Evolutionary conservation across 92 coral and sea anemone genomes (phyloP), one percentile per base, ranked within the genome.

Genomic region (Porites cylindrica): DNA sequence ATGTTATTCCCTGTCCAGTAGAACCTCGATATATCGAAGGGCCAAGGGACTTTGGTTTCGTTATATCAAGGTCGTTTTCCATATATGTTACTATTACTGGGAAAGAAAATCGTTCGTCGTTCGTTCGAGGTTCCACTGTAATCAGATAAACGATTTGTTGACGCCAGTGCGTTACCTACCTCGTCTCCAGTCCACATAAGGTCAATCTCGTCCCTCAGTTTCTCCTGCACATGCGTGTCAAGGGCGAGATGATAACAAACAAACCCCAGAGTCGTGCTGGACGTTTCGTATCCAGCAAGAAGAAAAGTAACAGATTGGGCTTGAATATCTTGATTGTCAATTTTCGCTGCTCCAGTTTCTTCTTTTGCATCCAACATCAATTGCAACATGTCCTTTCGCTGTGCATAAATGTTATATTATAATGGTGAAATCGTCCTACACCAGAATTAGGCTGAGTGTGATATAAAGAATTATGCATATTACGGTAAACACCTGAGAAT

Each of bases 261-360:
- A 70, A 70, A 83, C 23, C 32, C 70, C 71, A 83, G 47, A 24
- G 72, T 43, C 50, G 79, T 83, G 24, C 87, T 83, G 71, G 87
- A 83, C 23, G 87, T 83, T 74, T 83, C 87, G 72, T 83, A 83
- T 20, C 87, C 87, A 83, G 87, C 87, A 13, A 83, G 80, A 47
- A 83, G 62, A n/a, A 83, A 70, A 43, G 58, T 21, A 19, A 83
- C 56, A 63, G 61, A 20, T 72, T 83, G 87, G 53, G 87, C 79
- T 21, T 29, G 72, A 43, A 83, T 72, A 59, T 83, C 87, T 24
- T 72, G 71, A 20, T 83, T 83, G 56, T 83, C 87, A 38, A 83
- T 21, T 83, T 83, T 83, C 51, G 20, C 72, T 18, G 71, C 87
- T 12, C 76, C 85, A 0, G 85, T 81, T 71, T 83, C 80, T 16